phyloP scores from a whole-genome alignment of 2,888 invertebrate species.

The Parthenolecanium corni region DNA sequence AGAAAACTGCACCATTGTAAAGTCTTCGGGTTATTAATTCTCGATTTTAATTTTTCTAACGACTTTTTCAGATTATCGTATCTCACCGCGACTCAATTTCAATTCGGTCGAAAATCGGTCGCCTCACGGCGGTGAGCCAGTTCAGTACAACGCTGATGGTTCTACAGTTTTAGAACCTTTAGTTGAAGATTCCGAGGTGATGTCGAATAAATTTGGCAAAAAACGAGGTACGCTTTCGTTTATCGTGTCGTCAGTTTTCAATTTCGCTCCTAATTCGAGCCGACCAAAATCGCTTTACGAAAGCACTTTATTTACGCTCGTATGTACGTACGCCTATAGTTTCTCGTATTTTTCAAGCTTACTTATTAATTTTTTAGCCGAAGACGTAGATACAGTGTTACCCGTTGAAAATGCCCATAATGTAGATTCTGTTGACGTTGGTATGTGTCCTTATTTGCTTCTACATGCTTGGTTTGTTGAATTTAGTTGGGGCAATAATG shows the following conservation, averaged over 20 bases:
- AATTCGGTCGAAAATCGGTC: slow-evolving; percentile 9
- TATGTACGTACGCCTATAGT: background rate
- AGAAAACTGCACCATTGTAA: no score
- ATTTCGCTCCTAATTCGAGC: background rate
- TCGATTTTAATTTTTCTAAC: no score
- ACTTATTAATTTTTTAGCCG: slow-evolving; percentile 9
- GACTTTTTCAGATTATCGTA: slow-evolving; percentile 10
- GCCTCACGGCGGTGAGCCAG: background rate
- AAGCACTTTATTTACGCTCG: background rate
- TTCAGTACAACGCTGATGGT: slow-evolving; percentile 18
- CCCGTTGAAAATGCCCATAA: no score
- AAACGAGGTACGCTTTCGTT: slow-evolving; percentile 1
- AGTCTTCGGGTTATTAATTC: no score
- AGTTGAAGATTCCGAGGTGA: slow-evolving; percentile 12
- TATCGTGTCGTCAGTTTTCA: background rate
- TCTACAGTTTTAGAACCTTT: slow-evolving; percentile 10
- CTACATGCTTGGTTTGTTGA: no score
- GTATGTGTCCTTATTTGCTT: background rate
- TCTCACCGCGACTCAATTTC: slow-evolving; percentile 12
- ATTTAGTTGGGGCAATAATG: no score
- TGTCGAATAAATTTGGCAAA: slow-evolving; percentile 12
- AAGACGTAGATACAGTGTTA: slow-evolving; percentile 10
- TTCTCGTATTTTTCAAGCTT: background rate
- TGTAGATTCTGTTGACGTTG: slow-evolving; percentile 4
- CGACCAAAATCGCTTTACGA: background rate